Conservation (phyloP, 2,113 vertebrate genomes). For the Pseudopipra pipra region DNA sequence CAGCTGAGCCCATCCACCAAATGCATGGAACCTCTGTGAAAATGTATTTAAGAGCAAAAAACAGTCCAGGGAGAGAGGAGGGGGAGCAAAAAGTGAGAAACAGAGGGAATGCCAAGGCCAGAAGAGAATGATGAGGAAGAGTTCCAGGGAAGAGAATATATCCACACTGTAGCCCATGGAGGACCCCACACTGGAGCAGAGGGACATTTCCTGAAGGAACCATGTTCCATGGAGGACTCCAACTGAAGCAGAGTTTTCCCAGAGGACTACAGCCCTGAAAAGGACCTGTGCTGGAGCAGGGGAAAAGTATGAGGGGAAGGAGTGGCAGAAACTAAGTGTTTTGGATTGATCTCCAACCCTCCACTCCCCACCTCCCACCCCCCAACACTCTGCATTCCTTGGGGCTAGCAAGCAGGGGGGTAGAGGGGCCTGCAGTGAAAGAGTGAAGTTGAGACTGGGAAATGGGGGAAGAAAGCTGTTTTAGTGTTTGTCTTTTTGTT, state of each 20-base stretch:
- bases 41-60: not conserved
- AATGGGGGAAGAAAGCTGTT: not conserved
- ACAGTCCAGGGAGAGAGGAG: not conserved
- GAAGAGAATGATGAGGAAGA: not conserved
- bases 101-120: not conserved
- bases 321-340: not conserved
- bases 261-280: not conserved
- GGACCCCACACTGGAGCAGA: not conserved
- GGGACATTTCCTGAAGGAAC: not conserved
- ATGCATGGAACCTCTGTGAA: not conserved
- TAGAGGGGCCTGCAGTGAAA: not conserved
- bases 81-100: not conserved
- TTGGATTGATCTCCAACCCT: not conserved
- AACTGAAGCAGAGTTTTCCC: not conserved
- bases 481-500: not conserved
- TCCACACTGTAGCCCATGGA: not conserved
- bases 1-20: not conserved
- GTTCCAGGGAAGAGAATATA: not conserved
- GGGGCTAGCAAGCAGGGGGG: not conserved
- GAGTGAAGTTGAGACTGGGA: not conserved
- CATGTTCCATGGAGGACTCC: not conserved
- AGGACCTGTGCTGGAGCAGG: not conserved
- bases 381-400: not conserved
- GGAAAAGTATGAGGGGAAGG: not conserved
- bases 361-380: not conserved